Evolutionary conservation across 2,888 invertebrate genomes (phyloP), one percentile per base, ranked within the genome.

Genomic region (Pseudeuparius sepicola): DNA sequence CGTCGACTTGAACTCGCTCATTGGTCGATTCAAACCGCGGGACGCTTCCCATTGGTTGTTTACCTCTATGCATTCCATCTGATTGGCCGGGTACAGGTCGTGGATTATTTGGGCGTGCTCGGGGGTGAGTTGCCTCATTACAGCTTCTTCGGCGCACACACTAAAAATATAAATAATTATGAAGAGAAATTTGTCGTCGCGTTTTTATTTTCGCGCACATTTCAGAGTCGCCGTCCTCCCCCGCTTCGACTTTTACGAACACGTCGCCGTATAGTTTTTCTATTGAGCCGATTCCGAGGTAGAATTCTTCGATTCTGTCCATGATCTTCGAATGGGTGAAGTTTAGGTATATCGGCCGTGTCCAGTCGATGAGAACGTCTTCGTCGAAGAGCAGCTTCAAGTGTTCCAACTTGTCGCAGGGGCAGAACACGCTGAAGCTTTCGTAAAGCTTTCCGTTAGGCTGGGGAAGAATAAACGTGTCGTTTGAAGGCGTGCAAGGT

Each of bases 11-110:
- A n/a, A n/a, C n/a, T n/a, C n/a, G n/a, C n/a, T n/a, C n/a, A n/a
- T n/a, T n/a, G n/a, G n/a, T n/a, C n/a, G n/a, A n/a, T n/a, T n/a
- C n/a, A n/a, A n/a, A n/a, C n/a, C n/a, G n/a, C n/a, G n/a, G n/a
- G n/a, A n/a, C n/a, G n/a, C n/a, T n/a, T n/a, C n/a, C n/a, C n/a
- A n/a, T n/a, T n/a, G n/a, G n/a, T n/a, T n/a, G n/a, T n/a, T n/a
- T n/a, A 43, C 36, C 59, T 85, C 80, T 45, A 84, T 75, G 56
- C 81, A 81, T 61, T 87, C 87, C 71, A 87, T 84, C 61, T 86
- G 84, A 61, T 84, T 85, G 51, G 86, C 86, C 42, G 87, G 87
- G 68, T 87, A 87, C 52, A 87, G 65, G 55, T 85, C 85, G 68
- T 87, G 80, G 50, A 87, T 86, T 45, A 76, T 75, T 61, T 78